Conservation (phyloP, 2,888 invertebrate species). For the Masnerella sp. region DNA sequence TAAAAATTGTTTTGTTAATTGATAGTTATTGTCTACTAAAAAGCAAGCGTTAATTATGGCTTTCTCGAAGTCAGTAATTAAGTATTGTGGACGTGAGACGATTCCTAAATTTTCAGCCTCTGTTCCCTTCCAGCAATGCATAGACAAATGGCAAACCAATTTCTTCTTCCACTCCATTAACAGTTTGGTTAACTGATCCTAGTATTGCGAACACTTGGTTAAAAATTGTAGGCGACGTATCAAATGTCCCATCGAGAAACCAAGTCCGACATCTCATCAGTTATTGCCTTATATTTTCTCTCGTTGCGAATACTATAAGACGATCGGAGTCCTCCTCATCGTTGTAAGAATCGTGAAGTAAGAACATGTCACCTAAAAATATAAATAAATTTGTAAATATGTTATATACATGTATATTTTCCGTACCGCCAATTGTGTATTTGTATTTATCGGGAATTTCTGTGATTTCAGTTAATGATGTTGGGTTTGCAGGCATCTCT, state of each 20-base stretch:
- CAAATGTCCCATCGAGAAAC: conserved; percentile 13
- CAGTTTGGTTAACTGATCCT: background rate
- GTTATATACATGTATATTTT: too few species aligned
- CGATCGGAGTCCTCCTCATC: background rate
- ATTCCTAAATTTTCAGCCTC: background rate
- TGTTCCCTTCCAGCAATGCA: background rate
- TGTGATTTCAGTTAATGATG: background rate
- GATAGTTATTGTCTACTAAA: too few species aligned
- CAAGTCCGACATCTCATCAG: conserved; percentile 5
- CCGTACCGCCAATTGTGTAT: conserved; percentile 1
- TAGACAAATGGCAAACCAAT: conserved; percentile 9
- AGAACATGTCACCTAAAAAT: conserved; percentile 1
- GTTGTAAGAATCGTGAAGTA: background rate
- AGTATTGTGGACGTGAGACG: background rate
- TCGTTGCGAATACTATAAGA: background rate
- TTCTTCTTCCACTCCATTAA: conserved; percentile 3
- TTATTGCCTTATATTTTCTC: conserved; percentile 6
- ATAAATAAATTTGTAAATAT: background rate
- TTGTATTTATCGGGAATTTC: background rate
- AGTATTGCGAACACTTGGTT: conserved; percentile 11
- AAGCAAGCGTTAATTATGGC: background rate
- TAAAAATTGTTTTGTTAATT: too few species aligned
- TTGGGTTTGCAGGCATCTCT: conserved; percentile 6
- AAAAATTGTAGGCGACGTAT: conserved; percentile 13
- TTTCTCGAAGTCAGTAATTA: background rate